Conservation (phyloP, 2,888 invertebrate species). For the Tetranychus truncatus region DNA sequence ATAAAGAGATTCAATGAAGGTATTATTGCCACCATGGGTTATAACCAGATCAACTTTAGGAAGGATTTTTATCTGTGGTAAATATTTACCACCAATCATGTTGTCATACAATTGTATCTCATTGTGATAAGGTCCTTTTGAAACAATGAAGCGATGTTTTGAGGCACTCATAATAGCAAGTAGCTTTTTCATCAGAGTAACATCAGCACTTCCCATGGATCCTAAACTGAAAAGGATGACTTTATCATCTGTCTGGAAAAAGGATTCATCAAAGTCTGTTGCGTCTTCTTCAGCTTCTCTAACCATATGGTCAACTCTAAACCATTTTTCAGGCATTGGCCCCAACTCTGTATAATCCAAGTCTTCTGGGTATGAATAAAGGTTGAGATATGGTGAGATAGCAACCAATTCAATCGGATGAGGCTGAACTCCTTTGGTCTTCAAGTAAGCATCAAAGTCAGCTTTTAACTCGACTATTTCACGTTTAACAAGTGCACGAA, state of each 20-base stretch:
- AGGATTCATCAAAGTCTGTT: not conserved
- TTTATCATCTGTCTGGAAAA: not conserved
- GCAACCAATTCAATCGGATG: not conserved
- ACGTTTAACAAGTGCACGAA: not conserved
- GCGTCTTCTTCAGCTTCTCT: not conserved
- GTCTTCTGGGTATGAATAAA: conserved; percentile 4
- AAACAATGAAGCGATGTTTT: conserved; percentile 2
- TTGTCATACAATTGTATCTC: not conserved
- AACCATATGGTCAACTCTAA: not conserved
- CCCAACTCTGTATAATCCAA: not conserved
- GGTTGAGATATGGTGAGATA: not conserved
- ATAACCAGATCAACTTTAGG: not conserved
- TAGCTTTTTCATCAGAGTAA: not conserved
- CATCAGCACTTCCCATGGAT: not conserved
- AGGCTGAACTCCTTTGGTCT: not conserved
- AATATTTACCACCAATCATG: conserved; percentile 7
- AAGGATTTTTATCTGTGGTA: not conserved
- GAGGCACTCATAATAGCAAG: not conserved
- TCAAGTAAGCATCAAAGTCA: not conserved
- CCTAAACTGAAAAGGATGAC: conserved; percentile 7
- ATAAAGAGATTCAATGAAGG: not conserved
- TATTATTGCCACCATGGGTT: conserved; percentile 7
- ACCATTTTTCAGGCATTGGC: not conserved
- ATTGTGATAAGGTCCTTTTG: not conserved
- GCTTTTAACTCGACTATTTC: not conserved